Percentiles rank a stretch among this genome's conserved stretches.
Conservation (phyloP, 1,140 invertebrate species). For the Orius laevigatus region DNA sequence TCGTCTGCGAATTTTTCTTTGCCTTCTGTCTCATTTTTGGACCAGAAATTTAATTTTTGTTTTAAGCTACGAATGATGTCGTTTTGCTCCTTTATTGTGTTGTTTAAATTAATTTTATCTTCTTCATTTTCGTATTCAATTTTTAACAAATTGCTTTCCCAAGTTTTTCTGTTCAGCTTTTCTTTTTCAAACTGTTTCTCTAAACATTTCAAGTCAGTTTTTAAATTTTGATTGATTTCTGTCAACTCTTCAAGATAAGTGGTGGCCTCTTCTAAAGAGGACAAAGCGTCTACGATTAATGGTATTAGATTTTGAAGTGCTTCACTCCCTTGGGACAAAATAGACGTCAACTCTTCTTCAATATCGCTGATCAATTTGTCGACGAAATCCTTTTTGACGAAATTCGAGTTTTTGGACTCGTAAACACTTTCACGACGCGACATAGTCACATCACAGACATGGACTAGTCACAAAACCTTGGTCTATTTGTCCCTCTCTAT, state of each 20-base stretch:
- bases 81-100: conserved; percentile 3
- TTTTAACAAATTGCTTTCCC: conserved; percentile 11
- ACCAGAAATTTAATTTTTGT: neutral
- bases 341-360: conserved; percentile 4
- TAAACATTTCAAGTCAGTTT: conserved; percentile 10
- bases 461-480: neutral
- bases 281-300: conserved; percentile 9
- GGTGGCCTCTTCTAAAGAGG: conserved; percentile 8
- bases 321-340: neutral
- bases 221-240: neutral
- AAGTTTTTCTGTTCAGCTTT: conserved; percentile 3
- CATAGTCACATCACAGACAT: neutral
- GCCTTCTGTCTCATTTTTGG: neutral
- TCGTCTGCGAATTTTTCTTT: conserved; percentile 1
- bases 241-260: neutral
- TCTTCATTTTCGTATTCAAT: conserved; percentile 13
- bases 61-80: conserved; percentile 8
- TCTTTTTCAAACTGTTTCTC: conserved; percentile 14
- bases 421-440: neutral
- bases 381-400: conserved; percentile 2
- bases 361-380: conserved; percentile 8
- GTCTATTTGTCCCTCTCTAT: neutral
- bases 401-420: neutral
- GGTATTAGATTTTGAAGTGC: neutral
- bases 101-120: conserved; percentile 2